Evolutionary conservation across 2,888 invertebrate genomes (phyloP), one percentile per base, ranked within the genome.

Genomic region (Hypomecis atomaria): DNA sequence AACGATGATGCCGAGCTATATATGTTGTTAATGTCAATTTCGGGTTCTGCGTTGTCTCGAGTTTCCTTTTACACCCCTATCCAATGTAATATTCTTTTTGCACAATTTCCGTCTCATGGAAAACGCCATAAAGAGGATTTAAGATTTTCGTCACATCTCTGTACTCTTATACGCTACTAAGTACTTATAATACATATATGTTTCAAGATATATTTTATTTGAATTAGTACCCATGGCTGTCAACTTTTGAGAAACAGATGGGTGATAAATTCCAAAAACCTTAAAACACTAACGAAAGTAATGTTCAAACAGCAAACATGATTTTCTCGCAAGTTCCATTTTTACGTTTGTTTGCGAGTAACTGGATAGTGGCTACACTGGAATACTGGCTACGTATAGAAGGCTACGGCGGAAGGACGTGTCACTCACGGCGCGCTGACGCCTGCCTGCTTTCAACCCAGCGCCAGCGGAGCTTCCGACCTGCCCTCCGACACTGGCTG

Each of bases 341-440:
- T 78, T 80, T 79, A 71, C 70, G 65, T 77, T 70, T 73, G 74
- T 70, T 73, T 76, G 70, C 72, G 65, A 69, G 81, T 84, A 82
- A 83, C 79, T 82, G 77, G 81, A 79, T 83, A 82, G 78, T 77
- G 73, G 63, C 53, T 44, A 63, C 54, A 50, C 62, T 55, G 44
- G 42, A 33, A 44, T 9, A 56, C 73, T 75, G 72, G 73, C 70
- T 78, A 76, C 73, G 76, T 82, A 81, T 78, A 81, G 81, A 82
- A 80, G 77, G 83, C 83, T 82, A 75, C 72, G 76, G 81, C 89
- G 91, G 90, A 92, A 91, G 91, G 90, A 90, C 87, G 82, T 87
- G 88, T 89, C 91, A 88, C 85, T 88, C 87, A 82, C 81, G 81
- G 77, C 75, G 76, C 80, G 78, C 83, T 83, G 86, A 84, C 86